Conservation (phyloP, 2,797 vertebrate genomes). For the Epinephelus coioides region DNA sequence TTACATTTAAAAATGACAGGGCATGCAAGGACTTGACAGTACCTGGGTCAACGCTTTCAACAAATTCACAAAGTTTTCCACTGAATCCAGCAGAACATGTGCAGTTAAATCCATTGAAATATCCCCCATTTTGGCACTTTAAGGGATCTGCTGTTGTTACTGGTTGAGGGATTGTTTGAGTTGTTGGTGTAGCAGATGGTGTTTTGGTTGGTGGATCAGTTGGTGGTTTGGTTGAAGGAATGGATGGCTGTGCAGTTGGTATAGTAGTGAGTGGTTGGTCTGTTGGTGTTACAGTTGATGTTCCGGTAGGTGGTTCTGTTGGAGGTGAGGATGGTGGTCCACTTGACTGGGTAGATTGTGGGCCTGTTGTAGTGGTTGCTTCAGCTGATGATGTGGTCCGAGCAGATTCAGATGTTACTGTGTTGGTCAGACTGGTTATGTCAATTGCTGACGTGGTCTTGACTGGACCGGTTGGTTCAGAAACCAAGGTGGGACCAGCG, state of each 20-base stretch:
- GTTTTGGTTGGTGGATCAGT: background rate
- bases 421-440: background rate
- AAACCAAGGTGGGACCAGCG: background rate
- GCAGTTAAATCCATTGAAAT: constrained; percentile 12
- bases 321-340: background rate
- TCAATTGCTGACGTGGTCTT: background rate
- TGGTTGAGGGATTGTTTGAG: background rate
- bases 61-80: background rate
- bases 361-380: background rate
- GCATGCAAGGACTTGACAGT: background rate
- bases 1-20: background rate
- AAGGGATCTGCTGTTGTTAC: background rate
- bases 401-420: background rate
- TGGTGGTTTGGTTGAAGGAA: background rate
- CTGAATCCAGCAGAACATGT: background rate
- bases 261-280: too few relatives aligned
- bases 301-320: background rate
- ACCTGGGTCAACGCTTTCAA: constrained; percentile 19
- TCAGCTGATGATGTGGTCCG: background rate
- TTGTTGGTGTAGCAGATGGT: background rate
- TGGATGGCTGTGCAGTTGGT: background rate
- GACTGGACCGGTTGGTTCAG: background rate
- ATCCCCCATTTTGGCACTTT: constrained; percentile 48
- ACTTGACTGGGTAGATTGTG: background rate
- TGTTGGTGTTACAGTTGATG: background rate